Conservation (phyloP, 1,140 invertebrate genomes). For the Pseudomyrmex sp. region DNA sequence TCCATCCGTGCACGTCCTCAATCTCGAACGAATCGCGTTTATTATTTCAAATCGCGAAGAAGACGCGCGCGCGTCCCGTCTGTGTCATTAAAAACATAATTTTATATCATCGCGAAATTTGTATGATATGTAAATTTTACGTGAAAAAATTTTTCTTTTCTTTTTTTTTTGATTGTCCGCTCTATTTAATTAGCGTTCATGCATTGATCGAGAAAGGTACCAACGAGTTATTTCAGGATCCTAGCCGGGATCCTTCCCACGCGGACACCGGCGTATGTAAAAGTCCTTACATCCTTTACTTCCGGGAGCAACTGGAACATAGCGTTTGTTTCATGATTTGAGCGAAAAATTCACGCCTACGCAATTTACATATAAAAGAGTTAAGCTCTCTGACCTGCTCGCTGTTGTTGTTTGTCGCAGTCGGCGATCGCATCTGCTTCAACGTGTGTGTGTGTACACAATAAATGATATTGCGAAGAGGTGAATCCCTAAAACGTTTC, state of each 20-base stretch:
- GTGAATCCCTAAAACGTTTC: constrained; percentile 84
- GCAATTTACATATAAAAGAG: constrained; percentile 75
- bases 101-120: neutral
- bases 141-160: too few relatives aligned
- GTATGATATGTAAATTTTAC: neutral
- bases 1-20: constrained; percentile 8
- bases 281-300: neutral
- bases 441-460: constrained; percentile 55
- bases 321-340: constrained; percentile 57
- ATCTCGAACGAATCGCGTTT: constrained; percentile 14
- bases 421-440: constrained; percentile 50
- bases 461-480: constrained; percentile 83
- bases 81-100: neutral
- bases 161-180: neutral
- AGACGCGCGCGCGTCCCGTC: neutral
- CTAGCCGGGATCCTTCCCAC: neutral
- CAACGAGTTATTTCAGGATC: neutral
- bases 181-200: neutral
- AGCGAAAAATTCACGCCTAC: constrained; percentile 68
- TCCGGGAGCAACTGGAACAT: neutral
- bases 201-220: neutral
- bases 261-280: neutral
- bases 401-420: constrained; percentile 42
- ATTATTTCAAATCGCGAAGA: constrained; percentile 7
- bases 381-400: constrained; percentile 62